Evolutionary conservation across 2,113 vertebrate species (phyloP).

Genomic region (Holacanthus passer): DNA sequence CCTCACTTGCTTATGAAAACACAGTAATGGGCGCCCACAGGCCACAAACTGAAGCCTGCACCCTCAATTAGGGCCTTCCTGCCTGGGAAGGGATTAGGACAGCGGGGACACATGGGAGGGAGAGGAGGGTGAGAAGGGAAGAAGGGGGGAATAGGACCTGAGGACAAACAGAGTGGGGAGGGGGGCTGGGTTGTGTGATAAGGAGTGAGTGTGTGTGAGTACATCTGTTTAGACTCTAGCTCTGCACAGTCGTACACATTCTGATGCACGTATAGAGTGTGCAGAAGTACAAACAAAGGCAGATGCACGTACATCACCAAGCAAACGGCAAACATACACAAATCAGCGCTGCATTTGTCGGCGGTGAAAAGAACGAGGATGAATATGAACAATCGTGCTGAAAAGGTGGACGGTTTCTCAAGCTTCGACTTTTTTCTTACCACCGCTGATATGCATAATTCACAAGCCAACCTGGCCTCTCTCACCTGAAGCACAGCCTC

Average conservation of each 20-base stretch:
- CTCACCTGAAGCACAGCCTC: slow-evolving; percentile 68
- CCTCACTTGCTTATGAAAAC: slow-evolving; percentile 91
- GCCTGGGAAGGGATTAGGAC: slow-evolving; percentile 89
- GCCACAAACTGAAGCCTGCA: slow-evolving; percentile 90
- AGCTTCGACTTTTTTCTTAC: slow-evolving; percentile 44
- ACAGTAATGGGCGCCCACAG: slow-evolving; percentile 90
- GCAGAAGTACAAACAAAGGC: slow-evolving; percentile 37
- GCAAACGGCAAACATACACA: slow-evolving; percentile 8
- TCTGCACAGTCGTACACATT: slow-evolving; percentile 64
- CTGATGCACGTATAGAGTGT: slow-evolving; percentile 59
- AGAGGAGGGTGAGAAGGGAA: slow-evolving; percentile 81
- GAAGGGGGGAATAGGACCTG: slow-evolving; percentile 84
- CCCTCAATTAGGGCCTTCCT: slow-evolving; percentile 91
- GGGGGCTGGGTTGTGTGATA: slow-evolving; percentile 58
- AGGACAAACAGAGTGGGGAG: slow-evolving; percentile 84
- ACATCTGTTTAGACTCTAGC: slow-evolving; percentile 60
- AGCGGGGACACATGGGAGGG: slow-evolving; percentile 85
- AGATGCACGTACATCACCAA: not conserved
- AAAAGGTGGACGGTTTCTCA: slow-evolving; percentile 48
- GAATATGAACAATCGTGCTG: slow-evolving; percentile 1
- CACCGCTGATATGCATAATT: slow-evolving; percentile 67
- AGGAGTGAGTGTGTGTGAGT: slow-evolving; percentile 40
- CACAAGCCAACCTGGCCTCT: slow-evolving; percentile 63
- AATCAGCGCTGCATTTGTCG: not conserved
- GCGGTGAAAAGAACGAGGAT: not conserved